These are phyloP conservation scores for Hedya salicella DNA, from an alignment of 2,888 invertebrate genomes.

Conservation along the genomic window DNA sequence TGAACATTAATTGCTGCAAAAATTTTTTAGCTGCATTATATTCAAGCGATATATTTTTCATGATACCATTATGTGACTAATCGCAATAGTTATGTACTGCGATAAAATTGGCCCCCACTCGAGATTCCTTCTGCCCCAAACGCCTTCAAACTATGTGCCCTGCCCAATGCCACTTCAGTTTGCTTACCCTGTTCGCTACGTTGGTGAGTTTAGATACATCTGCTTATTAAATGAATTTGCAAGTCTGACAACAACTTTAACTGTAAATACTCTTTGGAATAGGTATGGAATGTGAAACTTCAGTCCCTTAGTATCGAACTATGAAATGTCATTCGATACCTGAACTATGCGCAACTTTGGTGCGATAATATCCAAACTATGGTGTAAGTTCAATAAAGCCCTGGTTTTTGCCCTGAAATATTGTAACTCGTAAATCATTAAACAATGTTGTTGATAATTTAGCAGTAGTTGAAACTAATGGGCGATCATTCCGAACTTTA, in stretches of 20 bases:
- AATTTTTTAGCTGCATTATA: too few relatives aligned
- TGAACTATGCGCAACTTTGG: slow-evolving; percentile 48
- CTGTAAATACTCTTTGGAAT: slow-evolving; percentile 14
- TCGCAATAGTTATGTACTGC: too few relatives aligned
- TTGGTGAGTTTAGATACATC: too few relatives aligned
- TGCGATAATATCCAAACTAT: slow-evolving; percentile 49
- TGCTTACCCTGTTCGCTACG: too few relatives aligned
- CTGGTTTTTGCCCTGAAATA: slow-evolving; percentile 49
- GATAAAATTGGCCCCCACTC: too few relatives aligned
- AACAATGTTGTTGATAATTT: slow-evolving; percentile 37
- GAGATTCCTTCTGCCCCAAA: too few relatives aligned
- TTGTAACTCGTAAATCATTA: slow-evolving; percentile 30
- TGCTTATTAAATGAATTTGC: neutral
- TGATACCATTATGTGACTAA: too few relatives aligned
- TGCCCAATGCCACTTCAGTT: too few relatives aligned
- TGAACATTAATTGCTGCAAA: too few relatives aligned
- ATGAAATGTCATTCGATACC: slow-evolving; percentile 49
- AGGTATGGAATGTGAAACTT: slow-evolving; percentile 47
- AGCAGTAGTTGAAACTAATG: neutral
- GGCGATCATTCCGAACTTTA: slow-evolving; percentile 3
- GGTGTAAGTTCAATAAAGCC: slow-evolving; percentile 46
- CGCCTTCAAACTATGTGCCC: too few relatives aligned
- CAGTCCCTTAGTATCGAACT: slow-evolving; percentile 45
- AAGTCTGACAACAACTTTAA: neutral
- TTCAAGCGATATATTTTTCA: too few relatives aligned